A percentile compares a stretch with the other conserved stretches of the same genome.
Conservation (phyloP, 2,113 vertebrate genomes). For the Tetraodon nigroviridis region DNA sequence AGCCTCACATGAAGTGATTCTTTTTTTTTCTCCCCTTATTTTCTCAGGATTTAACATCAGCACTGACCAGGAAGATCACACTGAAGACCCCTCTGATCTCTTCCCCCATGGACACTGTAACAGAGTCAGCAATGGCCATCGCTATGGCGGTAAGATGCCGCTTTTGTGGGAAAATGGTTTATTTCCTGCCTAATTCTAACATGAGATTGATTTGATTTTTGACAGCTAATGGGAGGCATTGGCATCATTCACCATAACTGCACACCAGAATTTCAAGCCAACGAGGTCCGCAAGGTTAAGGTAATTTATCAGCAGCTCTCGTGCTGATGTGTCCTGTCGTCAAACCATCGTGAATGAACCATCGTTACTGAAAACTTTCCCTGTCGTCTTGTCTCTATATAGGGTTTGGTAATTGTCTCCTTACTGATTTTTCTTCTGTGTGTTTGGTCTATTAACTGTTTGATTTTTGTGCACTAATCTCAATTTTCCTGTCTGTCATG, state of each 20-base stretch:
- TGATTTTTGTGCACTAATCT: not conserved
- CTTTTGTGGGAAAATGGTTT: not conserved
- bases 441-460: not conserved
- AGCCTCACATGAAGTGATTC: too few relatives aligned
- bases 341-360: not conserved
- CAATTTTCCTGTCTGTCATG: not conserved
- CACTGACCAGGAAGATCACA: slow-evolving; percentile 88
- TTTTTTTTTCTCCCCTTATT: not conserved
- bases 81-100: slow-evolving; percentile 90
- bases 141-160: slow-evolving; percentile 85
- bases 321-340: not conserved
- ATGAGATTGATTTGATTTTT: not conserved
- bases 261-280: slow-evolving; percentile 92
- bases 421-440: not conserved
- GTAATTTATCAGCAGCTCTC: slow-evolving; percentile 50
- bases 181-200: not conserved
- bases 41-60: slow-evolving; percentile 86
- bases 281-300: slow-evolving; percentile 92
- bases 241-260: slow-evolving; percentile 95
- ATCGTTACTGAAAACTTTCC: not conserved
- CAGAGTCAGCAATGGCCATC: slow-evolving; percentile 91
- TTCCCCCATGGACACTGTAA: slow-evolving; percentile 95
- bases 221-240: slow-evolving; percentile 90
- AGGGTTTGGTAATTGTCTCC: slow-evolving; percentile 27
- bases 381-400: slow-evolving; percentile 19